A percentile compares a stretch with the other conserved stretches of the same genome.
These are phyloP conservation scores for Apamea monoglypha DNA, from an alignment of 2,888 invertebrate genomes.

Conservation along the genomic window DNA sequence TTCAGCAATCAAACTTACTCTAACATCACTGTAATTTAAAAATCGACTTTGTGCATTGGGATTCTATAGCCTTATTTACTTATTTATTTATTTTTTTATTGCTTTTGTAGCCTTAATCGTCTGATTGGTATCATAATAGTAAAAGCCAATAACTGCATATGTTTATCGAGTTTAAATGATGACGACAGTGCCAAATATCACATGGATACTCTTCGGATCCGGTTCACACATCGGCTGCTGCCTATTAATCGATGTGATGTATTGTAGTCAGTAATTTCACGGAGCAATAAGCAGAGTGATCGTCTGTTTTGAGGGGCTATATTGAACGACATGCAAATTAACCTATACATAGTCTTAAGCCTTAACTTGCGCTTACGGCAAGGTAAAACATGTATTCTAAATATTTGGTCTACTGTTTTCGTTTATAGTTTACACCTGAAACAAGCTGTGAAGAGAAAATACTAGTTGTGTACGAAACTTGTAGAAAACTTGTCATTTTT, in stretches of 20 bases:
- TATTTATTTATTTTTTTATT: no score
- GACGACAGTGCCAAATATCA: conserved; percentile 66
- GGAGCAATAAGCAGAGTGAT: conserved; percentile 26
- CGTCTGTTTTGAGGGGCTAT: conserved; percentile 2
- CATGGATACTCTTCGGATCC: conserved; percentile 55
- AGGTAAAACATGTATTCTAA: not conserved
- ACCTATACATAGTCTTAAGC: not conserved
- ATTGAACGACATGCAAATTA: conserved; percentile 17
- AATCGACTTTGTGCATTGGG: not conserved
- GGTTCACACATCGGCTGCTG: conserved; percentile 45
- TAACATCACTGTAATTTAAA: not conserved
- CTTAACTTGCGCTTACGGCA: no score
- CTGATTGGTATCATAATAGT: conserved; percentile 20
- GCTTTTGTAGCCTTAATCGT: not conserved
- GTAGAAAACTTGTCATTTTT: not conserved
- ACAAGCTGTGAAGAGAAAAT: not conserved
- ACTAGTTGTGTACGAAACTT: not conserved
- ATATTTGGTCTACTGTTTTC: not conserved
- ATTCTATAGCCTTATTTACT: not conserved
- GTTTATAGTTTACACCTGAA: not conserved
- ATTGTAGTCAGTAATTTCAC: conserved; percentile 43
- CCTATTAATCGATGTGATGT: conserved; percentile 50
- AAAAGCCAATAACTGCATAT: conserved; percentile 50
- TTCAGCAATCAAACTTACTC: not conserved
- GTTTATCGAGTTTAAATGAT: conserved; percentile 50